Evolutionary conservation across 2,797 vertebrate genomes (phyloP), one percentile per base, ranked within the genome.

Genomic region (Takifugu rubripes): DNA sequence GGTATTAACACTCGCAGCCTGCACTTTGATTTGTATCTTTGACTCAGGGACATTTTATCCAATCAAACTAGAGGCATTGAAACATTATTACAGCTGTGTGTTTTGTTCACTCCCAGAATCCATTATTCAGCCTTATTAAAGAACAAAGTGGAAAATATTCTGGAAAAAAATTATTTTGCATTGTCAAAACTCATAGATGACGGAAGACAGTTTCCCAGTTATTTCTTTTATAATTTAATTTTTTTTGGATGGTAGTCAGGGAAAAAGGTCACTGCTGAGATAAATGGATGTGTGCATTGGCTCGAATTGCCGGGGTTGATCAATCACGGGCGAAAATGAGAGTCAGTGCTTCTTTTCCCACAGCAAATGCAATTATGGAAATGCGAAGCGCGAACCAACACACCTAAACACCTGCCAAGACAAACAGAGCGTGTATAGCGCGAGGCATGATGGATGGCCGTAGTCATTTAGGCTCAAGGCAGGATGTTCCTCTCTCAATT

Each of bases 301-400:
- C 86, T 83, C 44, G 75, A 75, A 74, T 81, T 73, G 42, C 74
- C 64, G 15, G 60, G 72, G 66, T 78, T 83, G 85, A 89, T 88
- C 82, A 90, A 87, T 86, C 84, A 79, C 78, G 62, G 70, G 70
- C 36, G 61, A 77, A 82, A 87, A 83, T 79, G 74, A 86, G 85
- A 87, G 74, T 85, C 83, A 89, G 85, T 86, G 80, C 81, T 68
- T 70, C 72, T 81, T 72, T 77, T 60, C 77, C 69, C 48, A 16
- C 79, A 53, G 84, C 84, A 85, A 88, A 89, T 85, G 87, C 84
- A 88, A 89, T 87, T 87, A 91, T 82, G 84, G 83, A 87, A 84
- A 87, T 84, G 83, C 56, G 53, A 52, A n/a, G 77, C 14, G 69
- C 71, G 55, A 77, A 79, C 47, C 67, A 76, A 76, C 82, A 79